phyloP scores from a whole-genome alignment of 2,113 vertebrate species.

The Larimichthys crocea region DNA sequence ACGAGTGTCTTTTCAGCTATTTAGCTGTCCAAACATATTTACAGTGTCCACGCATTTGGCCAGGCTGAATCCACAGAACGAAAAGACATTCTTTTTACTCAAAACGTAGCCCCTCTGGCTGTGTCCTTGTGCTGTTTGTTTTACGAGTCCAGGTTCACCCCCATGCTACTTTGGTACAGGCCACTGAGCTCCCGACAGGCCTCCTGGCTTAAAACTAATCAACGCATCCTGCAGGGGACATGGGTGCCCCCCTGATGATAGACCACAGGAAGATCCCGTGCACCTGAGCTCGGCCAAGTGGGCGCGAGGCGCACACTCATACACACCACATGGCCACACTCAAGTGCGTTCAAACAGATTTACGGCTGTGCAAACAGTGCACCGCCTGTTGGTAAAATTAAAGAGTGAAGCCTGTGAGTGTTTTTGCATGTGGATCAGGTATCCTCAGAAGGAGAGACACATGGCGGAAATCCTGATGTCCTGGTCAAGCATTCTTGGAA shows the following conservation, averaged over 20 bases:
- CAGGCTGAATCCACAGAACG: not conserved
- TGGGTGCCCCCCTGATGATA: slow-evolving; percentile 47
- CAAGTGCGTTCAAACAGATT: slow-evolving; percentile 8
- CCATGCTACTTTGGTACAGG: slow-evolving; percentile 59
- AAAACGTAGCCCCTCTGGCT: not conserved
- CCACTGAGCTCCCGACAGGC: slow-evolving; percentile 54
- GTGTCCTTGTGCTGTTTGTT: slow-evolving; percentile 44
- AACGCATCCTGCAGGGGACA: slow-evolving; percentile 78
- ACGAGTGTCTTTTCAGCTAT: not conserved
- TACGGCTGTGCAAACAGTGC: slow-evolving; percentile 16
- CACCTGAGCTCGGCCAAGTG: slow-evolving; percentile 63
- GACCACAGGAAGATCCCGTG: slow-evolving; percentile 53
- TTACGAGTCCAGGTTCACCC: slow-evolving; percentile 43
- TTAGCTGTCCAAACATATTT: not conserved
- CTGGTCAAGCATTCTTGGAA: not conserved
- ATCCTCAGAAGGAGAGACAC: slow-evolving; percentile 4
- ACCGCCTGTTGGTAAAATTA: slow-evolving; percentile 36
- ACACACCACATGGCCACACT: slow-evolving; percentile 1
- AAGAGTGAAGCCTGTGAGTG: not conserved
- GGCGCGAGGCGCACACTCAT: slow-evolving; percentile 29
- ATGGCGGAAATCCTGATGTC: not conserved
- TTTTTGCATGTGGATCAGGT: slow-evolving; percentile 6
- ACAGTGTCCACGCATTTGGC: not conserved
- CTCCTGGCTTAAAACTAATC: slow-evolving; percentile 79
- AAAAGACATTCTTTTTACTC: not conserved